Percentiles rank a stretch among this genome's conserved stretches.
Conservation (phyloP, 2,888 invertebrate genomes). For the Synanthedon vespiformis region DNA sequence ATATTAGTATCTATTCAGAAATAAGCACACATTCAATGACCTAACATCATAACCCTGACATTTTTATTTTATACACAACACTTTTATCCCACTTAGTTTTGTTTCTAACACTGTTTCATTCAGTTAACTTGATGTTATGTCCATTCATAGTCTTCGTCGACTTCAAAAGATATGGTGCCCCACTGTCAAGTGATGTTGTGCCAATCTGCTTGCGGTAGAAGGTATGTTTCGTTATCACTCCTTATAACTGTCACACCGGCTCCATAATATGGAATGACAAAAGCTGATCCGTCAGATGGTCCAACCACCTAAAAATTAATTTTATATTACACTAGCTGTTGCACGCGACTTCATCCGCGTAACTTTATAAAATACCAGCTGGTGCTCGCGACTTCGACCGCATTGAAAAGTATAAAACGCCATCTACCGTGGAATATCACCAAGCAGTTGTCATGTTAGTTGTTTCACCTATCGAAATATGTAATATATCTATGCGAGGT, state of each 20-base stretch:
- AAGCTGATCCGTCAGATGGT: slow-evolving; percentile 95
- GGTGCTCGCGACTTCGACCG: too few species aligned
- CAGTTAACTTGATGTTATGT: slow-evolving; percentile 27
- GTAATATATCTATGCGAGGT: too few species aligned
- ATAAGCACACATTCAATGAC: too few species aligned
- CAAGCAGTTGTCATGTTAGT: too few species aligned
- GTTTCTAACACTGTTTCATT: neutral
- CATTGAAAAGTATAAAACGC: too few species aligned
- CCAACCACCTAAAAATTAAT: slow-evolving; percentile 75
- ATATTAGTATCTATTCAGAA: too few species aligned
- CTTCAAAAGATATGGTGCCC: slow-evolving; percentile 59
- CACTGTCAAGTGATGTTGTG: slow-evolving; percentile 69
- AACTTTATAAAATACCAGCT: too few species aligned
- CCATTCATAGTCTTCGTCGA: slow-evolving; percentile 64
- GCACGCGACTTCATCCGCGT: too few species aligned
- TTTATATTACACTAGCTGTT: too few species aligned
- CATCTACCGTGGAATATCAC: too few species aligned
- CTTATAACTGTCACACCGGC: slow-evolving; percentile 84
- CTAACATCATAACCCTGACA: too few species aligned
- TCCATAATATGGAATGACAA: slow-evolving; percentile 93
- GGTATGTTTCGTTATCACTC: slow-evolving; percentile 87
- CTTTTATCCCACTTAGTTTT: neutral
- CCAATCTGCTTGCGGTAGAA: slow-evolving; percentile 85
- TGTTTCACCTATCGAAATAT: too few species aligned
- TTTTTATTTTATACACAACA: neutral